Conservation (phyloP, 2,888 invertebrate species). For the Cancer borealis region DNA sequence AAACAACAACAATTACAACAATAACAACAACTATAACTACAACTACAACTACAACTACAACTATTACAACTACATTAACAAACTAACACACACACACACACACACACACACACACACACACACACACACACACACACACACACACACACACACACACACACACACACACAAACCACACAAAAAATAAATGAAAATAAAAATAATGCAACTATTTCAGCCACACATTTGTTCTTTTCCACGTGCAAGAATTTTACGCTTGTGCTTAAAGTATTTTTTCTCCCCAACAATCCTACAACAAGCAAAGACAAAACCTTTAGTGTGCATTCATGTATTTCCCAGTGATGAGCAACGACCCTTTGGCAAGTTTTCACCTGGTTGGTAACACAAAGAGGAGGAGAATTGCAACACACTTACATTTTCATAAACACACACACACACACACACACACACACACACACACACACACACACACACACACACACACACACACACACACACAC, state of each 20-base stretch:
- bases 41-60: background rate
- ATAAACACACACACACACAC: constrained; percentile 30
- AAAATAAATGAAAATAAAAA: too few relatives aligned
- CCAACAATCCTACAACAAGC: too few relatives aligned
- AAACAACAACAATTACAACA: background rate
- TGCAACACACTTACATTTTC: background rate
- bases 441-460: constrained; percentile 52
- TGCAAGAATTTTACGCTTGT: too few relatives aligned
- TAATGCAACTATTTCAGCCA: too few relatives aligned
- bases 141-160: constrained; percentile 53
- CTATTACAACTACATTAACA: background rate
- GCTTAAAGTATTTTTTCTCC: too few relatives aligned
- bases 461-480: background rate
- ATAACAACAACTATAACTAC: background rate
- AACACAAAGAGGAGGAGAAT: background rate
- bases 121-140: constrained; percentile 51
- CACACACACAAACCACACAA: background rate
- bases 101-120: constrained; percentile 39
- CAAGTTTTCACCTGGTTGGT: background rate
- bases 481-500: constrained; percentile 15
- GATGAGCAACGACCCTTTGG: background rate
- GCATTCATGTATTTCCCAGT: background rate
- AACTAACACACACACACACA: constrained; percentile 46
- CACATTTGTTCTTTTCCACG: too few relatives aligned
- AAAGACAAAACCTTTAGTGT: too few relatives aligned